Conservation (phyloP, 2,888 invertebrate species). For the Amphipyra berbera region DNA sequence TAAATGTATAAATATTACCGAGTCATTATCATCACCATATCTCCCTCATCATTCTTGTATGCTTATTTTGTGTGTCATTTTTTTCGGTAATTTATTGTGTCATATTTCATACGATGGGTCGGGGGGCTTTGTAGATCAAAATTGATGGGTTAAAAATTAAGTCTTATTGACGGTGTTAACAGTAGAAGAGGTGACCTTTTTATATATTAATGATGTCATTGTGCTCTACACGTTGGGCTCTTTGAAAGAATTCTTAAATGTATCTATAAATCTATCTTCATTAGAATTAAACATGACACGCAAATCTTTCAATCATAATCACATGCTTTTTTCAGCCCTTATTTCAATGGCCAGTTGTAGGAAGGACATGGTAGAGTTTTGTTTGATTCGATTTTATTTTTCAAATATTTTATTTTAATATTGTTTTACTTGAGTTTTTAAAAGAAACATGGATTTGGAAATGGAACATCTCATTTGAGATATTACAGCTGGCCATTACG, state of each 20-base stretch:
- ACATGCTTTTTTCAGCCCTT: slow-evolving; percentile 76
- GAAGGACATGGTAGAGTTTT: slow-evolving; percentile 31
- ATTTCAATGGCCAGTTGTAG: slow-evolving; percentile 79
- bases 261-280: slow-evolving; percentile 2
- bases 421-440: slow-evolving; percentile 10
- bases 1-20: slow-evolving; percentile 33
- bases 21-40: slow-evolving; percentile 39
- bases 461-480: slow-evolving; percentile 8
- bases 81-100: slow-evolving; percentile 27
- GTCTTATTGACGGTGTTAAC: background rate
- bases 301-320: slow-evolving; percentile 61
- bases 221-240: background rate
- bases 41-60: slow-evolving; percentile 49
- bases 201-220: background rate
- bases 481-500: slow-evolving; percentile 74
- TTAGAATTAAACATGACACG: slow-evolving; percentile 47
- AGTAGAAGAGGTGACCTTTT: background rate
- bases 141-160: background rate
- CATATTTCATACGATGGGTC: slow-evolving; percentile 21
- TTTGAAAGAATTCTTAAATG: background rate
- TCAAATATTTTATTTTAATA: slow-evolving; percentile 3
- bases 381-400: slow-evolving; percentile 20
- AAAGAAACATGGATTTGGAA: background rate
- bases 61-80: slow-evolving; percentile 58
- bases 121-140: background rate